Evolutionary conservation across 92 coral and sea anemone genomes (phyloP).

Genomic region (Paragorgia papillata): DNA sequence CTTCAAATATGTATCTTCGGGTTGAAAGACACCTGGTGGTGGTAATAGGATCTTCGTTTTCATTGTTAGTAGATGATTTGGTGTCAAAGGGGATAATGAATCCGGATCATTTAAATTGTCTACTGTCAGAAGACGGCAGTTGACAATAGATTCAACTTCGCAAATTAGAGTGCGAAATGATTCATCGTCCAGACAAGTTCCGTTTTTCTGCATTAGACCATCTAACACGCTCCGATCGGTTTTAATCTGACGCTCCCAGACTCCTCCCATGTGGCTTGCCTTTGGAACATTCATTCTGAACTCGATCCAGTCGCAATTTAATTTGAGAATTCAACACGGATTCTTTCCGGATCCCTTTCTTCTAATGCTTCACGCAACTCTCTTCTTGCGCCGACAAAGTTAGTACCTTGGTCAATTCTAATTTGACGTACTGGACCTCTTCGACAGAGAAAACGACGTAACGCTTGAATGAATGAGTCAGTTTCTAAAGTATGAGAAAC

Average conservation of each 20-base stretch:
- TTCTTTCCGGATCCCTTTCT: slow-evolving; percentile 15
- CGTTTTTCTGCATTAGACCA: neutral
- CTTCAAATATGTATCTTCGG: slow-evolving; percentile 2
- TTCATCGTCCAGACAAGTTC: slow-evolving; percentile 15
- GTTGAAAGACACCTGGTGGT: slow-evolving; percentile 29
- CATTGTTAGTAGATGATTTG: slow-evolving; percentile 39
- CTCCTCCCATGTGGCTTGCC: slow-evolving; percentile 39
- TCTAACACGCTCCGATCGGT: slow-evolving; percentile 27
- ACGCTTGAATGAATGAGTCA: slow-evolving; percentile 37
- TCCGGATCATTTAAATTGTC: slow-evolving; percentile 12
- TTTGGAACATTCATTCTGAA: slow-evolving; percentile 33
- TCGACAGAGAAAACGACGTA: slow-evolving; percentile 25
- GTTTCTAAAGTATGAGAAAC: slow-evolving; percentile 19
- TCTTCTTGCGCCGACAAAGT: slow-evolving; percentile 19
- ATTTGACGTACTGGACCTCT: slow-evolving; percentile 35
- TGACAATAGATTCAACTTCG: slow-evolving; percentile 15
- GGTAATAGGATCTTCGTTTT: slow-evolving; percentile 19
- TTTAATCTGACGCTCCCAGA: slow-evolving; percentile 35
- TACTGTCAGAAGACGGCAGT: slow-evolving; percentile 18
- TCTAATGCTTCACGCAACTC: slow-evolving; percentile 33
- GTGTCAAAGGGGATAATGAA: neutral
- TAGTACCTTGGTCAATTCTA: slow-evolving; percentile 30
- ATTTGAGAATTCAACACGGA: slow-evolving; percentile 10
- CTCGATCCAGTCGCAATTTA: slow-evolving; percentile 36
- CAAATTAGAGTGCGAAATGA: slow-evolving; percentile 13